Conservation (phyloP, 2,113 vertebrate species). For the Grammomys dolichurus region DNA sequence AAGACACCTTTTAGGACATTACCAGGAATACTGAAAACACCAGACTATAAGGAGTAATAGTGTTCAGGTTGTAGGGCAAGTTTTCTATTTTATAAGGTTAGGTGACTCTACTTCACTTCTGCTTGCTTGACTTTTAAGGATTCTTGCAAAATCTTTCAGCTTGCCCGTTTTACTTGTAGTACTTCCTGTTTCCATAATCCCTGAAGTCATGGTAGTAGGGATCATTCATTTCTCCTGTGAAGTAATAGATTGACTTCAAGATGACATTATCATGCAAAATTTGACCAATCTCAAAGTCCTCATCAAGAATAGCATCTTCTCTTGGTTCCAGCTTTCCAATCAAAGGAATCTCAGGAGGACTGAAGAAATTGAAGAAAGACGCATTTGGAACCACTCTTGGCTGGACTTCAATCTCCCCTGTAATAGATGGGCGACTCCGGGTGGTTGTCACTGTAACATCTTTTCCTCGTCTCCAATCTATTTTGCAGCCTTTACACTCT, state of each 20-base stretch:
- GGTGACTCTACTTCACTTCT: conserved; percentile 92
- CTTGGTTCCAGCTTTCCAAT: conserved; percentile 36
- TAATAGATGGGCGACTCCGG: conserved; percentile 92
- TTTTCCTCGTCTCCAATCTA: conserved; percentile 97
- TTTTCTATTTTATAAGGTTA: conserved; percentile 89
- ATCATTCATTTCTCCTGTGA: conserved; percentile 90
- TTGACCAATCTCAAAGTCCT: conserved; percentile 96
- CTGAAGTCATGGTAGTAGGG: not conserved
- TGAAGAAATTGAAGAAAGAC: conserved; percentile 98
- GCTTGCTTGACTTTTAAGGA: conserved; percentile 87
- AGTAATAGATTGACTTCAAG: conserved; percentile 93
- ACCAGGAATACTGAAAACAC: conserved; percentile 97
- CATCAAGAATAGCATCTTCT: conserved; percentile 75
- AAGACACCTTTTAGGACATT: conserved; percentile 89
- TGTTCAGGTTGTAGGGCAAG: conserved; percentile 92
- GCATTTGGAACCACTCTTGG: conserved; percentile 91
- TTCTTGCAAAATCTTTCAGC: conserved; percentile 88
- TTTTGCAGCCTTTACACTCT: conserved; percentile 94
- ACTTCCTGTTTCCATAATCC: conserved; percentile 67
- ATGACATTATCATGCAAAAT: conserved; percentile 97
- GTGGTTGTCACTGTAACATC: conserved; percentile 94
- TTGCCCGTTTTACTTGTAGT: conserved; percentile 86
- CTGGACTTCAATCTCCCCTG: conserved; percentile 88
- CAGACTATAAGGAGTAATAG: conserved; percentile 96
- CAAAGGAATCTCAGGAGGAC: conserved; percentile 92